Conservation (phyloP, 2,113 vertebrate genomes). For the Dasyurus viverrinus region DNA sequence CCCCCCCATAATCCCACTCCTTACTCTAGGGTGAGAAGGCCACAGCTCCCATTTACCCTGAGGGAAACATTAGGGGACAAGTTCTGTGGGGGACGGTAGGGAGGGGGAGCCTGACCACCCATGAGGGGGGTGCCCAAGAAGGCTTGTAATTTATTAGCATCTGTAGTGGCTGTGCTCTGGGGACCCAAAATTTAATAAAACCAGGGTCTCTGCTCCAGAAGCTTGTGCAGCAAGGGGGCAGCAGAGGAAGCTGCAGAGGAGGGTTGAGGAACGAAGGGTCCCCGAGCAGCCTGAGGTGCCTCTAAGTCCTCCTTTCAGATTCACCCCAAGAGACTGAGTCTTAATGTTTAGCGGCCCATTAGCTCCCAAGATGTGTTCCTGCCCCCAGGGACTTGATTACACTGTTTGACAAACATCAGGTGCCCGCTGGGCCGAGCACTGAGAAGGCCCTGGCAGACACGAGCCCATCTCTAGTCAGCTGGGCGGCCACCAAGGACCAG, state of each 20-base stretch:
- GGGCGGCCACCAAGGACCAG: background rate
- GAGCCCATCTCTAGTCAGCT: background rate
- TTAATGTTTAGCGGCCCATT: background rate
- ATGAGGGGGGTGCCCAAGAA: background rate
- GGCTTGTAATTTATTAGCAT: background rate
- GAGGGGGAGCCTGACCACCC: background rate
- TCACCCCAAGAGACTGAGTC: background rate
- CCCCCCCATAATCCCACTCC: no score
- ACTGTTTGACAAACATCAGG: background rate
- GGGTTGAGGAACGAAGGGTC: background rate
- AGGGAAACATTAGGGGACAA: background rate
- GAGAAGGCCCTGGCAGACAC: background rate
- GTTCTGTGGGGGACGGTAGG: background rate
- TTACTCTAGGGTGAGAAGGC: background rate
- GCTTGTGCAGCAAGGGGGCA: background rate
- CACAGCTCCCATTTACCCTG: no score
- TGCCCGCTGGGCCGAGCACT: background rate
- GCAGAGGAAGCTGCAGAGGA: background rate
- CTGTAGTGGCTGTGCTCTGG: background rate
- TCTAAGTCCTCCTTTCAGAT: background rate
- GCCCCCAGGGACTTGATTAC: background rate
- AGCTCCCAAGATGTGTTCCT: background rate
- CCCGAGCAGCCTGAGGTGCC: background rate
- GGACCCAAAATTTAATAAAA: background rate
- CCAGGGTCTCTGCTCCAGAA: background rate